phyloP scores from a whole-genome alignment of 1,140 invertebrate genomes.

The Philopotamus ludificatus region DNA sequence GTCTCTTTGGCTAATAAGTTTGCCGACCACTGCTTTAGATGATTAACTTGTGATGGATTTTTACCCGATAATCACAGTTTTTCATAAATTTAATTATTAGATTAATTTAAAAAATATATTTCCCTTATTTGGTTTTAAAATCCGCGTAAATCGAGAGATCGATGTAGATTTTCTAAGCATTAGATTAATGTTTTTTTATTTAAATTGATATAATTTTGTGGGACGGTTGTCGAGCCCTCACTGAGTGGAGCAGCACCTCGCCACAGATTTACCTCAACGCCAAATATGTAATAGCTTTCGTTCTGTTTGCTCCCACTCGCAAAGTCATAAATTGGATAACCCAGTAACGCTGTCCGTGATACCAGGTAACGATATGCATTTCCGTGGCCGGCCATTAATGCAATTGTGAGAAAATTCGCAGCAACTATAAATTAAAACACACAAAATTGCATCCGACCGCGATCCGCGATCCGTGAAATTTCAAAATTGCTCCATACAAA shows the following conservation, averaged over 20 bases:
- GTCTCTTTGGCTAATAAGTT: no score
- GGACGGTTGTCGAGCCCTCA: background rate
- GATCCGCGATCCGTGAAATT: background rate
- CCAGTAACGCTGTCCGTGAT: slow-evolving; percentile 19
- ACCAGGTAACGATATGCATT: slow-evolving; percentile 34
- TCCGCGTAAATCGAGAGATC: no score
- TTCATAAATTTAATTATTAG: no score
- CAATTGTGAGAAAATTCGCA: background rate
- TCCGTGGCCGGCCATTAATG: slow-evolving; percentile 16
- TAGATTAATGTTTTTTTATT: no score
- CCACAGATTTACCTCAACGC: slow-evolving; percentile 31
- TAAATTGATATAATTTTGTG: background rate
- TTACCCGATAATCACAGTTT: no score
- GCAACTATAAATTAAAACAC: background rate
- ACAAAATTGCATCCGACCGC: background rate
- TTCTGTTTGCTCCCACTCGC: slow-evolving; percentile 31
- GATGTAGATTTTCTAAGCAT: no score
- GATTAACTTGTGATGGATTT: no score
- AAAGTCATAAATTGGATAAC: slow-evolving; percentile 36
- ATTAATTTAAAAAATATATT: no score
- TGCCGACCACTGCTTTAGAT: no score
- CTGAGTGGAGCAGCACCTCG: background rate
- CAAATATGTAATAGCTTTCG: slow-evolving; percentile 37
- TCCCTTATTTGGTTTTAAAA: no score
- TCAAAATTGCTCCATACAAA: background rate